Evolutionary conservation across 2,888 invertebrate species (phyloP), one percentile per base, ranked within the genome.

Genomic region (Drosophila tanythrix): DNA sequence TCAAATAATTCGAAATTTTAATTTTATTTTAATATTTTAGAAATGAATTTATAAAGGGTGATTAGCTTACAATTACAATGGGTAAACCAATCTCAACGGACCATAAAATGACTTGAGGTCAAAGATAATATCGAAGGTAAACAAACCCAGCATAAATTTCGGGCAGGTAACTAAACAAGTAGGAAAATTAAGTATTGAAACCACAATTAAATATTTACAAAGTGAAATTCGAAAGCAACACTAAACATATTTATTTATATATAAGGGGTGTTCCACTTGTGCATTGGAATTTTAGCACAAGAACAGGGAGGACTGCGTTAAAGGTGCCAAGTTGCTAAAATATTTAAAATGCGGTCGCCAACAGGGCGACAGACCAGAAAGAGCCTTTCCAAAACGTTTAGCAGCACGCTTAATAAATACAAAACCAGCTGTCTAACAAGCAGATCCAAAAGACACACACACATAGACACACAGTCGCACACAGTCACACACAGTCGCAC

Each of bases 251-350:
- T 81, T 80, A 58, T 58, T 55, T 62, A 62, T 18, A 11, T 51
- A 27, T 27, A 10, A 1, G 15, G 31, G 11, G 18, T 38, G 55
- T 15, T 59, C 5, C 29, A 40, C 15, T 35, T 18, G 36, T 29
- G 5, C 1, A 27, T 51, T n/a, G 52, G 46, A 52, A 52, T 21
- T 35, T 25, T 35, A 43, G 11, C 29, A 38, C 10, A n/a, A 56
- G 43, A 6, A 11, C 21, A 21, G 21, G 33, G 33, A 7, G 52
- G 55, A 2, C 18, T 70, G 53, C 56, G 43, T 35, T 53, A 75
- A 65, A 79, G 88, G 90, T 89, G 90, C 71, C 65, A 72, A 76
- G 79, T 81, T 74, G 81, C 52, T 88, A 55, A 88, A 88, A 89
- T 88, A 89, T 88, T 89, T 83, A 82, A 74, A 69, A 68, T 73